Evolutionary conservation across 1,140 invertebrate genomes (phyloP).

Genomic region (Holcopasites calliopsidis): DNA sequence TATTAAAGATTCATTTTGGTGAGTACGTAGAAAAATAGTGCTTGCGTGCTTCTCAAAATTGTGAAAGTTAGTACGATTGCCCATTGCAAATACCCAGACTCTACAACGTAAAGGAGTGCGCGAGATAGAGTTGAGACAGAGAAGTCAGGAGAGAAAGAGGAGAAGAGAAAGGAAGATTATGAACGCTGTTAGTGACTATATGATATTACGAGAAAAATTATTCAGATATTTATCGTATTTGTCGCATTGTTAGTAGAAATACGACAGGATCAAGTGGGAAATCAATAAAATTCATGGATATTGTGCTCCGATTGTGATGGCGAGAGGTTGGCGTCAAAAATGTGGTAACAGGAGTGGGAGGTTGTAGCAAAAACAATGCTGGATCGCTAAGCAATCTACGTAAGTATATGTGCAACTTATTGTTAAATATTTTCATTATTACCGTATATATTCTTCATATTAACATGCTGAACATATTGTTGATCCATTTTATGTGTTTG

Average conservation of each 20-base stretch:
- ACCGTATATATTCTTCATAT: background rate
- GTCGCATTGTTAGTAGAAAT: conserved; percentile 21
- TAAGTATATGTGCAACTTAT: conserved; percentile 41
- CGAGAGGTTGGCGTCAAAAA: conserved; percentile 61
- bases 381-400: conserved; percentile 43
- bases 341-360: conserved; percentile 52
- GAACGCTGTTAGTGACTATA: conserved; percentile 26
- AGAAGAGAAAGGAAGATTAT: conserved; percentile 26
- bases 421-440: background rate
- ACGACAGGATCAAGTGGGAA: conserved; percentile 19
- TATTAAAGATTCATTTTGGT: conserved; percentile 21
- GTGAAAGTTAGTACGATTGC: conserved; percentile 22
- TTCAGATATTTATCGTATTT: conserved; percentile 41
- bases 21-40: conserved; percentile 31
- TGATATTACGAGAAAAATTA: conserved; percentile 29
- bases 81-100: conserved; percentile 32
- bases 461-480: background rate
- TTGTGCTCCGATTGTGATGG: conserved; percentile 47
- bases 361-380: conserved; percentile 57
- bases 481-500: background rate
- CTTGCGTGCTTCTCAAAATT: conserved; percentile 14
- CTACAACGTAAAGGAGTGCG: conserved; percentile 17
- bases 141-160: conserved; percentile 4
- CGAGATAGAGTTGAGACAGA: conserved; percentile 28
- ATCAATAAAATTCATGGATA: conserved; percentile 32